These are phyloP conservation scores for Conops quadrifasciatus DNA, from an alignment of 2,888 invertebrate species.

Conservation along the genomic window DNA sequence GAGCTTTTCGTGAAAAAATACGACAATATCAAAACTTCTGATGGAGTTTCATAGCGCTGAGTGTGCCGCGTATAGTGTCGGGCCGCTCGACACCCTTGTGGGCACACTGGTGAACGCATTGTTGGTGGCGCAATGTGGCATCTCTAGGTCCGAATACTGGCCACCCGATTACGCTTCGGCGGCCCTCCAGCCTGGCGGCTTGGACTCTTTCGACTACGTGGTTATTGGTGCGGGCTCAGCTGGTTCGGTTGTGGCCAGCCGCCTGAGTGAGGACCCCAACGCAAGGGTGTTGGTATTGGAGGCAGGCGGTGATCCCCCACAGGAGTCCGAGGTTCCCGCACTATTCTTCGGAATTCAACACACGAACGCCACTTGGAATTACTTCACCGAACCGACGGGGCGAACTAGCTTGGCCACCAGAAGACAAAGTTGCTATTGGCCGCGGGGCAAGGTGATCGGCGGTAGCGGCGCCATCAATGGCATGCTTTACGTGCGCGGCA, in stretches of 20 bases:
- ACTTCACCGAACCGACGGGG: constrained; percentile 52
- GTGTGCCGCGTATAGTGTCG: constrained; percentile 49
- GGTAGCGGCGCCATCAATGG: constrained; percentile 74
- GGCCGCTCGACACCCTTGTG: constrained; percentile 64
- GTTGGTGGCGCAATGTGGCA: constrained; percentile 68
- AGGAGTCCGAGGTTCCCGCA: constrained; percentile 56
- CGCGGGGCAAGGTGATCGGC: constrained; percentile 72
- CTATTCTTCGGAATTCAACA: constrained; percentile 51
- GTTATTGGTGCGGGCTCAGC: constrained; percentile 67
- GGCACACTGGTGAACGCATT: constrained; percentile 68
- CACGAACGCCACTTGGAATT: constrained; percentile 53
- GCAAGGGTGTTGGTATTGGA: constrained; percentile 63
- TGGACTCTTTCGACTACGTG: constrained; percentile 66
- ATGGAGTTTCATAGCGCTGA: constrained; percentile 29
- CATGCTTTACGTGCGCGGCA: constrained; percentile 74
- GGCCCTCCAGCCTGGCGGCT: constrained; percentile 42
- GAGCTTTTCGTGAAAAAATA: too few relatives aligned
- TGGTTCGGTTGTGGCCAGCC: constrained; percentile 56
- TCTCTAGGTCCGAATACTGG: constrained; percentile 67
- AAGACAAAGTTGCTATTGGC: constrained; percentile 66
- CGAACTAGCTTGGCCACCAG: constrained; percentile 50
- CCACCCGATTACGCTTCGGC: constrained; percentile 64
- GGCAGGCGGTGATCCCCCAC: constrained; percentile 66
- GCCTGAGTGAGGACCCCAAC: constrained; percentile 50
- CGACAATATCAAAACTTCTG: too few relatives aligned